These are phyloP conservation scores for Callaeas wilsoni DNA, from an alignment of 2,113 vertebrate species.

Conservation along the genomic window DNA sequence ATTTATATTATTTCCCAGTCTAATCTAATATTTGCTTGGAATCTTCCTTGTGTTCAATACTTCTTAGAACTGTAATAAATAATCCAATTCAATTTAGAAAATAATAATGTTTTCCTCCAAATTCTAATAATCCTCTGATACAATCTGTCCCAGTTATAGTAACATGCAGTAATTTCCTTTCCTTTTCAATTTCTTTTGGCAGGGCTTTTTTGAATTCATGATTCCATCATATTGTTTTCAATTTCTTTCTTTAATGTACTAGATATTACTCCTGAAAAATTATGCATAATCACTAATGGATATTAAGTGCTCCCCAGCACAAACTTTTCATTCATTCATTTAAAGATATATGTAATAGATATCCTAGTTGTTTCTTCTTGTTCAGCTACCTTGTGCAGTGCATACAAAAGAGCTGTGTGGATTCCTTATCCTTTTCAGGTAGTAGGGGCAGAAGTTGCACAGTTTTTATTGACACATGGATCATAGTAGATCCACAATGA, in stretches of 20 bases:
- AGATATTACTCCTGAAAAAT: conserved; percentile 45
- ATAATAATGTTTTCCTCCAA: conserved; percentile 74
- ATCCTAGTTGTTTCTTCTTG: not conserved
- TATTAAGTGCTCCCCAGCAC: conserved; percentile 11
- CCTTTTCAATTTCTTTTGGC: conserved; percentile 65
- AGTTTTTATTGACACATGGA: not conserved
- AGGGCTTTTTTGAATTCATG: conserved; percentile 19
- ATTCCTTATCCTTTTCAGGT: not conserved
- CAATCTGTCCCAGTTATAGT: conserved; percentile 67
- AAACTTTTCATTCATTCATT: conserved; percentile 27
- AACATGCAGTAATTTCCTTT: conserved; percentile 71
- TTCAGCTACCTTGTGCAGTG: not conserved
- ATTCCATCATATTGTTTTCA: conserved; percentile 43
- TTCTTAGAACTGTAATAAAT: conserved; percentile 78
- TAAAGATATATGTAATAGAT: conserved; percentile 16
- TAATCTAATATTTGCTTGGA: conserved; percentile 76
- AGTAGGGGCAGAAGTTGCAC: not conserved
- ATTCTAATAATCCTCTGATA: conserved; percentile 74
- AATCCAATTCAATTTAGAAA: conserved; percentile 78
- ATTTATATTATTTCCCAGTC: conserved; percentile 69
- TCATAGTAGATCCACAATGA: rapidly evolving
- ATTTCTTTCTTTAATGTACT: conserved; percentile 56
- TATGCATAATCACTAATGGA: conserved; percentile 38
- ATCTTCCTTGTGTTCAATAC: conserved; percentile 71
- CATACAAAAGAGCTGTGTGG: not conserved